These are phyloP conservation scores for Babyrousa celebensis DNA, from an alignment of 2,797 vertebrate species.

Conservation along the genomic window DNA sequence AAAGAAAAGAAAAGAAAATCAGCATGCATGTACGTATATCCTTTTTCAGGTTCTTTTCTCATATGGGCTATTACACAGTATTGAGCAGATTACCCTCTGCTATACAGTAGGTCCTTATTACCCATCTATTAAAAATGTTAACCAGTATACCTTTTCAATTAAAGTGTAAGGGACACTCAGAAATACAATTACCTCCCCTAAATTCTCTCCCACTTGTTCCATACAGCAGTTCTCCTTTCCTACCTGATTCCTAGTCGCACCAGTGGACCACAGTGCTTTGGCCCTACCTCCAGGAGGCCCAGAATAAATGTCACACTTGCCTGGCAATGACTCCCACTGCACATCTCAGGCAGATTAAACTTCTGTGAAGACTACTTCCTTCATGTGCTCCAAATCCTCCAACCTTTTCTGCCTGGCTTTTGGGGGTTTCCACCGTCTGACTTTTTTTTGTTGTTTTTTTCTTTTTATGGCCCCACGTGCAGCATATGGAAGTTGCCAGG, in stretches of 20 bases:
- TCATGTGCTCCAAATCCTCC: neutral
- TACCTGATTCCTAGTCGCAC: conserved; percentile 3
- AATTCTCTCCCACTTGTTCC: conserved; percentile 47
- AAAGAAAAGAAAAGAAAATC: too few relatives aligned
- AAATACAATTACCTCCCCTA: neutral
- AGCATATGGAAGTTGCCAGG: too few relatives aligned
- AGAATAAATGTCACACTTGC: conserved; percentile 38
- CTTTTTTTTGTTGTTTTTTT: neutral
- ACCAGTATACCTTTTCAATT: too few relatives aligned
- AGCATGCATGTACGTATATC: too few relatives aligned
- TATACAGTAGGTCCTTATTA: too few relatives aligned
- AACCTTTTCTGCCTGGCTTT: neutral
- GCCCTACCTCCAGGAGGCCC: neutral
- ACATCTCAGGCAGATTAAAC: conserved; percentile 28
- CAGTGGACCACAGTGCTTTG: conserved; percentile 34
- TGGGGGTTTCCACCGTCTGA: neutral
- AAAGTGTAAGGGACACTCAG: neutral
- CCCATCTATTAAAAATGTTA: too few relatives aligned
- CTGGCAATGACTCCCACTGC: conserved; percentile 9
- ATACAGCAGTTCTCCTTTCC: conserved; percentile 30
- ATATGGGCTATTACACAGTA: too few relatives aligned
- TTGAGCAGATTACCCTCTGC: too few relatives aligned
- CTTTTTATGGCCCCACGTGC: too few relatives aligned
- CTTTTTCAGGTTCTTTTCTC: too few relatives aligned
- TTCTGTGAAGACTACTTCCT: conserved; percentile 5